Evolutionary conservation across 2,888 invertebrate genomes (phyloP).

Genomic region (Ennomos quercinarius): DNA sequence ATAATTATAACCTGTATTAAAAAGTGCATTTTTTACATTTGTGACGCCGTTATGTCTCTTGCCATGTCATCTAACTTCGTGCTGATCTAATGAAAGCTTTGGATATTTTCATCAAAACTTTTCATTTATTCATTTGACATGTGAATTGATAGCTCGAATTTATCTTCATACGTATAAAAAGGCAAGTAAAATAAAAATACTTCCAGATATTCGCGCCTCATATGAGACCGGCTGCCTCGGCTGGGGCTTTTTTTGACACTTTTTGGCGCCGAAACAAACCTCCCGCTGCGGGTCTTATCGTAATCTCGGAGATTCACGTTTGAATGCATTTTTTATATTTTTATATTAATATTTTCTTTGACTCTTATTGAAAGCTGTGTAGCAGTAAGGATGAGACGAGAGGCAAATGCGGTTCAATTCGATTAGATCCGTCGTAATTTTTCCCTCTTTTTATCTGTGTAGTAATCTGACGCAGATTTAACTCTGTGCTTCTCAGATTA

Average conservation of each 20-base stretch:
- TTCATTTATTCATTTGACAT: conserved; percentile 11
- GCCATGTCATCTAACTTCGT: neutral
- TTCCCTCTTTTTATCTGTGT: no score
- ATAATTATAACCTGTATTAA: no score
- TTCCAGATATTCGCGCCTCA: conserved; percentile 48
- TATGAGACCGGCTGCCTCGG: conserved; percentile 20
- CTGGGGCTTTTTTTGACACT: conserved; percentile 61
- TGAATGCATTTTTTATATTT: conserved; percentile 47
- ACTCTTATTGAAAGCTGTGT: conserved; percentile 42
- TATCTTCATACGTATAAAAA: conserved; percentile 12
- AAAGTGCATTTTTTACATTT: no score
- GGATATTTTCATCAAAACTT: conserved; percentile 1
- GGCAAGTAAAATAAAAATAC: conserved; percentile 39
- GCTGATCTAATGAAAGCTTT: neutral
- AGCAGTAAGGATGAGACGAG: conserved; percentile 4
- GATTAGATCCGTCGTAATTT: no score
- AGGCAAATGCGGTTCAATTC: no score
- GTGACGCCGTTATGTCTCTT: neutral
- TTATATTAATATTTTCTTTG: conserved; percentile 52
- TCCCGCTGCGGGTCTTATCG: conserved; percentile 61
- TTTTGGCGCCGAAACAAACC: conserved; percentile 61
- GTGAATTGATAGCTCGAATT: conserved; percentile 51
- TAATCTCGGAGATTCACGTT: conserved; percentile 60
- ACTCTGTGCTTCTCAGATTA: no score
- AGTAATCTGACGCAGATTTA: no score